Base-by-base conservation (phyloP, 2,113 vertebrate genomes). In the Ciconia stormi region DNA sequence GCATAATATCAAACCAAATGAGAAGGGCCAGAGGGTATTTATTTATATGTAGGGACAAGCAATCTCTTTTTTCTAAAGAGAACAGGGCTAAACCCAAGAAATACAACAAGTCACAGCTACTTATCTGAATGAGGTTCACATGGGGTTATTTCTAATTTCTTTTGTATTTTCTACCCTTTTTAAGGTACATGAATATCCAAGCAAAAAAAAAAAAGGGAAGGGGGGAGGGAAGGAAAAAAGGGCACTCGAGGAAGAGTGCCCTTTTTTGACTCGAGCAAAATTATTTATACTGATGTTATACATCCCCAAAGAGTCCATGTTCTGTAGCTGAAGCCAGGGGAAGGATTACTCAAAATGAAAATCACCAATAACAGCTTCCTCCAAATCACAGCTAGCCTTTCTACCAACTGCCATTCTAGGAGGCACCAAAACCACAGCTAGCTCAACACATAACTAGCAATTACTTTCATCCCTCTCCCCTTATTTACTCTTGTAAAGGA, bases 401-500 rank as follows among this genome's bases (percentile, higher is more conserved):
- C 83, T 79, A 87, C 69, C 72, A 92, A 80, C 53, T 13, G 3
- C 42, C 76, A 76, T 92, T 73, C 82, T 82, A 69, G 46, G 73
- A 97, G 94, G 62, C 52, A 89, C 62, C 50, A 77, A 90, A 82
- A 70, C 0, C 73, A 73, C 69, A 76, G 44, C 69, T 71, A 95
- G 46, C 85, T 96, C 94, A 86, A 82, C 80, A 89, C 32, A 86
- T 32, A 89, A 87, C 80, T 89, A 89, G 94, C 97, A 98, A 97
- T 98, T 97, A 93, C 91, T 96, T 98, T 97, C 90, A 94, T 97
- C 86, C 85, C 96, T 96, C 82, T 97, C 40, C 44, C 82, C 93
- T 97, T 96, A 98, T 97, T 98, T 98, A 94, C 87, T 96, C 95
- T 96, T 96, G 92, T 94, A 95, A 95, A 89, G 90, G 88, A 97